A percentile compares a stretch with the other conserved stretches of the same genome.
These are phyloP conservation scores for Caenorhabditis plicata DNA, from an alignment of 2,888 invertebrate species.

Conservation along the genomic window DNA sequence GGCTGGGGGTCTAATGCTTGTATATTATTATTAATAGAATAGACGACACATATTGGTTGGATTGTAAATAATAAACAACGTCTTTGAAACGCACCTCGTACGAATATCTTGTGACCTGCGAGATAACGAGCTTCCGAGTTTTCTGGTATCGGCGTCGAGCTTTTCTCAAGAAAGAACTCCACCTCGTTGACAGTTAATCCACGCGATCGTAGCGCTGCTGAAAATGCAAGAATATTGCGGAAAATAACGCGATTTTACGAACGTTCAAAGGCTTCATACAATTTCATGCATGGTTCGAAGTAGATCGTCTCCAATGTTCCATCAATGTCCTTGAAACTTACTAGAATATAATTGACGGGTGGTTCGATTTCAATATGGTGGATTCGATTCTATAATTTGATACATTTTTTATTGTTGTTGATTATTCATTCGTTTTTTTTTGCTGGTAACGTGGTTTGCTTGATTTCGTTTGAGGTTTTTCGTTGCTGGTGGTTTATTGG, in stretches of 20 bases:
- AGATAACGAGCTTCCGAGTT: constrained; percentile 73
- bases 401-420: too few relatives aligned
- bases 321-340: constrained; percentile 24
- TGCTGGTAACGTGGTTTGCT: not conserved
- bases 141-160: constrained; percentile 73
- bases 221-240: not conserved
- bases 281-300: constrained; percentile 14
- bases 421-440: not conserved
- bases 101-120: constrained; percentile 74
- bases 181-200: constrained; percentile 73
- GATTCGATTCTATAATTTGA: constrained; percentile 25
- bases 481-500: too few relatives aligned
- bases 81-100: constrained; percentile 72
- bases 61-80: too few relatives aligned
- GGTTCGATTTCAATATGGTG: constrained; percentile 29
- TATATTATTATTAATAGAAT: too few relatives aligned
- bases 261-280: constrained; percentile 38
- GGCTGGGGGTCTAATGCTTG: too few relatives aligned
- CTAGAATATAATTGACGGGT: constrained; percentile 13
- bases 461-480: too few relatives aligned
- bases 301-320: constrained; percentile 18
- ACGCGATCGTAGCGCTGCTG: constrained; percentile 72
- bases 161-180: constrained; percentile 74
- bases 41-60: too few relatives aligned
- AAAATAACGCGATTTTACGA: constrained; percentile 3